Conservation (phyloP, 2,888 invertebrate genomes). For the Oxystoma pomonae region DNA sequence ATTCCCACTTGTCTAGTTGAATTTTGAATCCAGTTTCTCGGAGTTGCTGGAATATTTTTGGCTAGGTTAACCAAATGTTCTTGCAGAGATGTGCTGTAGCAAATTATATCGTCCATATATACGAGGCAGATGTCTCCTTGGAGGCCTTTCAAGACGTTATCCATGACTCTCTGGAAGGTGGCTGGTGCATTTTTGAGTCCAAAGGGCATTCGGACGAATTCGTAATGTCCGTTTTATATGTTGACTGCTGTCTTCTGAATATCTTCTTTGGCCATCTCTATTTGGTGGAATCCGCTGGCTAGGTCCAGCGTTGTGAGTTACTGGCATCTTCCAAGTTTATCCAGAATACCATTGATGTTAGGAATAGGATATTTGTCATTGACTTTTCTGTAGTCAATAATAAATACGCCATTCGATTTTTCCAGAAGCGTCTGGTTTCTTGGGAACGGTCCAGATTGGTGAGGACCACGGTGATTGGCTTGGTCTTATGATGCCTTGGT, state of each 20-base stretch:
- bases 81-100: constrained; percentile 13
- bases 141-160: background rate
- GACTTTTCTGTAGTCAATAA: background rate
- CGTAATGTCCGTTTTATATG: constrained; percentile 17
- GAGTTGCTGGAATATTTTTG: no score
- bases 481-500: constrained; percentile 3
- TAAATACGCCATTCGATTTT: constrained; percentile 2
- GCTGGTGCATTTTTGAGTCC: no score
- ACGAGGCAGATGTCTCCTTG: background rate
- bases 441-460: constrained; percentile 2
- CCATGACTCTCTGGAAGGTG: no score
- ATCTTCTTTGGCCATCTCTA: constrained; percentile 19
- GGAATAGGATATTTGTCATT: no score
- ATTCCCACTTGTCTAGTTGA: no score
- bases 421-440: background rate
- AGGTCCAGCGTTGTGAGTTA: constrained; percentile 21
- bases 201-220: no score
- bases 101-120: background rate
- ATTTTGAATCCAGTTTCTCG: no score
- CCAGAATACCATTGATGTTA: no score
- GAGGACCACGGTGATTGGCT: no score
- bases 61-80: no score
- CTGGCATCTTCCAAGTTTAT: no score
- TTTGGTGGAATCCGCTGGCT: no score
- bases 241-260: constrained; percentile 25